A percentile compares a stretch with the other conserved stretches of the same genome.
Conservation (phyloP, 1,140 invertebrate species). For the Holcopasites calliopsidis region DNA sequence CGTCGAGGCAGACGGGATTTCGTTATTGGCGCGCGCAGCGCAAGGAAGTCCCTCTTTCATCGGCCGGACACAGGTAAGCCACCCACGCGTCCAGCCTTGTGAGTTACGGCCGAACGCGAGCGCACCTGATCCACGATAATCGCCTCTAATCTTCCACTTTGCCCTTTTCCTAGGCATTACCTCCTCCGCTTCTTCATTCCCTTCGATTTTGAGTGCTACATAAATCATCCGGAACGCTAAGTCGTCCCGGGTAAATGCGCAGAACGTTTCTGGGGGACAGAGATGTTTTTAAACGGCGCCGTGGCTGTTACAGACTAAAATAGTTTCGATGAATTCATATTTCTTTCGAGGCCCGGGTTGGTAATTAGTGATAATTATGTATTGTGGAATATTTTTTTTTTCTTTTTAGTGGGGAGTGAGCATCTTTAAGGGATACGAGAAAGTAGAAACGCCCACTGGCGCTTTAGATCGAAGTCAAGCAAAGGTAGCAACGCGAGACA, state of each 20-base stretch:
- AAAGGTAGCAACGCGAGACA: slow-evolving; percentile 11
- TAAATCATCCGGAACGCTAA: slow-evolving; percentile 75
- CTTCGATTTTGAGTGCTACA: slow-evolving; percentile 50
- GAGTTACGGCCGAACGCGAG: slow-evolving; percentile 73
- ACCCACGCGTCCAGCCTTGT: slow-evolving; percentile 71
- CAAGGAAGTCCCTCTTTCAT: slow-evolving; percentile 68
- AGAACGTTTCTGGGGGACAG: slow-evolving; percentile 61
- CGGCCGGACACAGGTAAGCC: slow-evolving; percentile 65
- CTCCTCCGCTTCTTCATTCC: slow-evolving; percentile 50
- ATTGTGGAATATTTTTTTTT: not conserved
- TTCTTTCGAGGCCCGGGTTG: not conserved
- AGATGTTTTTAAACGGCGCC: not conserved
- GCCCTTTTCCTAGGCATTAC: slow-evolving; percentile 71
- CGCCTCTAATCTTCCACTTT: slow-evolving; percentile 80
- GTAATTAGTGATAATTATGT: not conserved
- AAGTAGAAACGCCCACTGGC: not conserved
- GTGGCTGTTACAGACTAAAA: not conserved
- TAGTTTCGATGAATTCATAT: no score
- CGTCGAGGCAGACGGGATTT: slow-evolving; percentile 14
- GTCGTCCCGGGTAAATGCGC: slow-evolving; percentile 69
- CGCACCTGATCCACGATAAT: slow-evolving; percentile 78
- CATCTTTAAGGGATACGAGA: not conserved
- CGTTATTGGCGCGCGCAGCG: slow-evolving; percentile 2
- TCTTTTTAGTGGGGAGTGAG: not conserved
- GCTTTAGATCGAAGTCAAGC: not conserved